Evolutionary conservation across 2,888 invertebrate species (phyloP), one percentile per base, ranked within the genome.

Genomic region (Philereme transversata): DNA sequence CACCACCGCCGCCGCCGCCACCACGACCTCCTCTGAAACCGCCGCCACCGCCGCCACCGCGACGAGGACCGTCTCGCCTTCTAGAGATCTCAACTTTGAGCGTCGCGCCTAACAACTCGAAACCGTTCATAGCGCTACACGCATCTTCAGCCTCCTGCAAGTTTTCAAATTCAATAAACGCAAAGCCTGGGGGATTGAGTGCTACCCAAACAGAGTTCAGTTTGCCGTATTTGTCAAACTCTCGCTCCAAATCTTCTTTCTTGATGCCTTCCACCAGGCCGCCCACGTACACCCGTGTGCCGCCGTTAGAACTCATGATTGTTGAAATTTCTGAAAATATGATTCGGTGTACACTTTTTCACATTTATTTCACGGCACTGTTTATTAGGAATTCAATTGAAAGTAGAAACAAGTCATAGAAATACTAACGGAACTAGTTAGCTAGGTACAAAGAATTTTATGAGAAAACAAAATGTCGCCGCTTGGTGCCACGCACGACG

Each of bases 161-260:
- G 89, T 96, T 97, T 84, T 96, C 95, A 90, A 97, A 98, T 92
- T 98, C 97, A 86, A 98, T 97, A 93, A 98, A 98, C 69, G 97
- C 98, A 90, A 98, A 98, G 80, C 98, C 97, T 73, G 97, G 97
- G 73, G 98, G 98, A 90, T 98, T 97, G 87, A 97, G 96, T 73
- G 98, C 97, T 75, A 97, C 97, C 97, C 97, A 98, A 71, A 97
- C 97, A 75, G 96, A 97, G 92, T 97, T 97, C 74, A 98, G 93
- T 93, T 97, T 97, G 75, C 98, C 98, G 88, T 96, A 98, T 92
- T 97, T 97, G 79, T 97, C 96, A 87, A 98, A 98, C 89, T 97
- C 97, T 82, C 95, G 94, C 87, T 98, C 97, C 70, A 98, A 93
- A 87, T 98, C 97, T 89, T 98, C 98, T 84, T 97, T 97, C 92